Conservation (phyloP, 2,113 vertebrate species). For the Elachura formosa region DNA sequence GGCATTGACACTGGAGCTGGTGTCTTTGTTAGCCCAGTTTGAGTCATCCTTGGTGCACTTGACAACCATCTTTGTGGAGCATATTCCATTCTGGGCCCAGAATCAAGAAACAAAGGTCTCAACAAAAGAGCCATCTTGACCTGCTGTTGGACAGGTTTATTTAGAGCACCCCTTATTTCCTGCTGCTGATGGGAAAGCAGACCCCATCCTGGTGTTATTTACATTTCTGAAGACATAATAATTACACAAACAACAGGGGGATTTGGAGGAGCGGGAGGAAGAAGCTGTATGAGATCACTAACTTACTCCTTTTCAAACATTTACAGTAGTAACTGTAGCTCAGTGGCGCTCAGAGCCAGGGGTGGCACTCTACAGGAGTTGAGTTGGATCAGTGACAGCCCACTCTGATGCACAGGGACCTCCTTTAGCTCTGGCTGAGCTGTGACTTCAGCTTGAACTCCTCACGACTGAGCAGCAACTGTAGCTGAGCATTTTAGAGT, state of each 20-base stretch:
- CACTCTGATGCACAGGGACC: neutral
- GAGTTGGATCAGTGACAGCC: neutral
- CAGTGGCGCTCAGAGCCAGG: neutral
- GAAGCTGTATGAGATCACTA: neutral
- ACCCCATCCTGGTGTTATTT: neutral
- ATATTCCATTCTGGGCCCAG: neutral
- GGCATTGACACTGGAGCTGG: neutral
- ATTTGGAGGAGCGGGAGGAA: neutral
- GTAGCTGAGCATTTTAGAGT: neutral
- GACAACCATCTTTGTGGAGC: neutral
- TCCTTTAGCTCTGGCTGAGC: neutral
- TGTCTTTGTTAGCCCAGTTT: neutral
- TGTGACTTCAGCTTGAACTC: neutral
- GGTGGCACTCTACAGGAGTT: neutral
- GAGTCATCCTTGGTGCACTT: accelerated
- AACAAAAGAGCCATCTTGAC: slow-evolving; percentile 8
- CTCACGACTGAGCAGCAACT: neutral
- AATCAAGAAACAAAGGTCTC: neutral
- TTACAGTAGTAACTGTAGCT: neutral
- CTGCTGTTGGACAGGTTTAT: slow-evolving; percentile 65
- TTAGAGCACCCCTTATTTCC: slow-evolving; percentile 9
- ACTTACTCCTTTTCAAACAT: neutral
- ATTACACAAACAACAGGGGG: neutral
- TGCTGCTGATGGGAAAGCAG: neutral
- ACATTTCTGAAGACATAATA: slow-evolving; percentile 11